Evolutionary conservation across 2,113 vertebrate genomes (phyloP), one percentile per base, ranked within the genome.

Genomic region (Carettochelys insculpta): DNA sequence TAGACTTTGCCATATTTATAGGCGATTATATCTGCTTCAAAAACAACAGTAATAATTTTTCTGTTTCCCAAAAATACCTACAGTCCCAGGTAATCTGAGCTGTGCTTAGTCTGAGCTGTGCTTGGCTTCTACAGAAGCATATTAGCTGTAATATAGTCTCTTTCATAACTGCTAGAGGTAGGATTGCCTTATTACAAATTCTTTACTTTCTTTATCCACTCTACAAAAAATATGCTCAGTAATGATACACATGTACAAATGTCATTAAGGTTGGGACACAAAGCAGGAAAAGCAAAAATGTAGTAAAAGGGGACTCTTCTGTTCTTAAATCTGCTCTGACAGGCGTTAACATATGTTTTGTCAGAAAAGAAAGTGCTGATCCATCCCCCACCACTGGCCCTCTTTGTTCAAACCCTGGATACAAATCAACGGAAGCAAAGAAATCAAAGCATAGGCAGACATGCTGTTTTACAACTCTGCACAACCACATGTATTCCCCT

Each of bases 21-120:
- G 48, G 86, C 93, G 89, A 29, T 81, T 75, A 43, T 96, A 94
- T 94, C 90, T 76, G 87, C 68, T 96, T 90, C 54, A 48, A 95
- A 96, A 96, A 34, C 61, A 78, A 53, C 38, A 82, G 88, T 29
- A 77, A 43, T 88, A 83, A 92, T 95, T 93, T 97, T 94, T 95
- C 94, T 95, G 93, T 93, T 97, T 93, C 87, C 78, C 90, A 79
- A 85, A 93, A 96, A 93, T 94, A 88, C 86, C 94, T 93, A 56
- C 4, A 65, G 51, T 89, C 82, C 86, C 86, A 85, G 78, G 76
- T 93, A 88, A 90, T 81, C 87, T 95, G 75, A 94, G 43, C 84
- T 47, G 0, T 85, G 77, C 80, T 73, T 84, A 38, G 50, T 65
- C 8, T 88, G 78, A 93, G 61, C 20, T 56, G 53, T 86, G n/a